These are phyloP conservation scores for Eupelmus urozonus DNA, from an alignment of 2,888 invertebrate genomes.

Conservation along the genomic window DNA sequence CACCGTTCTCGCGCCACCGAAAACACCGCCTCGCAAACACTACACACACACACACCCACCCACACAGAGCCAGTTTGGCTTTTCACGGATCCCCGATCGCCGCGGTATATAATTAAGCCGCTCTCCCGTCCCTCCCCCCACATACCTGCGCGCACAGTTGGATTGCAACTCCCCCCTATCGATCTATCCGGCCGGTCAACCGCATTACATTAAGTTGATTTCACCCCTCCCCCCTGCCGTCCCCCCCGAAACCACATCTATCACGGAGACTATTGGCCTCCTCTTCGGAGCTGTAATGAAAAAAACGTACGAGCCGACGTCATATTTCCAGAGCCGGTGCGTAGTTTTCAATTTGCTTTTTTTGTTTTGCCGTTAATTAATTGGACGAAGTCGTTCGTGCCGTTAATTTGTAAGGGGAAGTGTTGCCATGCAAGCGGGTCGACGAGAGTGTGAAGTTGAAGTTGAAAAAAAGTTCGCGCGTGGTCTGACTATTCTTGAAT, in stretches of 20 bases:
- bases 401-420: too few species aligned
- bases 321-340: not conserved
- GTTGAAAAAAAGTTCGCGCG: not conserved
- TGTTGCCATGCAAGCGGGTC: too few species aligned
- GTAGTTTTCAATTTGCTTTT: not conserved
- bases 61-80: not conserved
- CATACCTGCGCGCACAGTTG: too few species aligned
- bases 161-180: conserved; percentile 48
- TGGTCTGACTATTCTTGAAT: conserved; percentile 17
- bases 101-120: conserved; percentile 18
- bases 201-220: conserved; percentile 64
- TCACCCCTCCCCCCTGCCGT: conserved; percentile 33
- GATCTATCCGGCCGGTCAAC: conserved; percentile 62
- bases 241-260: conserved; percentile 50
- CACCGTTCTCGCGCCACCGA: too few species aligned
- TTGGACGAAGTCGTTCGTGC: too few species aligned
- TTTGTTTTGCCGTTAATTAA: too few species aligned
- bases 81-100: conserved; percentile 9
- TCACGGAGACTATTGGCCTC: conserved; percentile 46
- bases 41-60: not conserved
- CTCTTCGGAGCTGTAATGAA: not conserved
- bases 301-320: not conserved
- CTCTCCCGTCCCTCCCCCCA: not conserved
- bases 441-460: too few species aligned
- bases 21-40: not conserved